Conservation (phyloP, 2,113 vertebrate species). For the Mesocricetus auratus region DNA sequence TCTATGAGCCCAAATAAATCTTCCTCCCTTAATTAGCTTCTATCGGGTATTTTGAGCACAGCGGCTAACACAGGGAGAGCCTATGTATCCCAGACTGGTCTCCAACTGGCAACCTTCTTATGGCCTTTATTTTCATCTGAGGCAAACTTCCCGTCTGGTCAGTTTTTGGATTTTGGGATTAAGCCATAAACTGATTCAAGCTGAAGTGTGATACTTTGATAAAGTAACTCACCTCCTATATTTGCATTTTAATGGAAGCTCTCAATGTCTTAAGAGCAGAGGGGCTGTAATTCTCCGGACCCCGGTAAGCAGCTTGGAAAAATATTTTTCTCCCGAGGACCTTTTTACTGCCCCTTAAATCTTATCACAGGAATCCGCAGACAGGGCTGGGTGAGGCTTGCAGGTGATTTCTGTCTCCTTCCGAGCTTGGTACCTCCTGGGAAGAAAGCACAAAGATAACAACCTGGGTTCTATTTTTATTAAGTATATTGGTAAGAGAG, state of each 20-base stretch:
- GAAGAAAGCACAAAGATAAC: constrained; percentile 56
- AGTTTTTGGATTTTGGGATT: constrained; percentile 53
- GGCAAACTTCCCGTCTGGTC: neutral
- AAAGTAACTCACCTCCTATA: constrained; percentile 73
- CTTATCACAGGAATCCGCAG: constrained; percentile 58
- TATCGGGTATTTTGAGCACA: neutral
- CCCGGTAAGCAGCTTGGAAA: constrained; percentile 79
- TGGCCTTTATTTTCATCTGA: neutral
- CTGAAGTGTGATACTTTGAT: constrained; percentile 72
- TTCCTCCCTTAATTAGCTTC: neutral
- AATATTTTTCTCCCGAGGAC: constrained; percentile 80
- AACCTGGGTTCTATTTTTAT: neutral
- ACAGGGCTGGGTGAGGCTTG: constrained; percentile 25
- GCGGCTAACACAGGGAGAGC: neutral
- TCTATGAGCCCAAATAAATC: neutral
- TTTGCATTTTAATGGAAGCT: constrained; percentile 81
- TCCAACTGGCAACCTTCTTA: neutral
- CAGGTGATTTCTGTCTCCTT: neutral
- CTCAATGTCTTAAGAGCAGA: constrained; percentile 70
- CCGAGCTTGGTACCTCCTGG: constrained; percentile 43
- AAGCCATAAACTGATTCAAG: constrained; percentile 67
- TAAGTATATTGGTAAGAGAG: constrained; percentile 29
- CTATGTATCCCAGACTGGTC: neutral
- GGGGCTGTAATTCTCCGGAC: constrained; percentile 80
- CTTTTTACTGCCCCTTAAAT: constrained; percentile 78